Evolutionary conservation across 2,797 vertebrate species (phyloP).

Genomic region (Podarcis lilfordi): DNA sequence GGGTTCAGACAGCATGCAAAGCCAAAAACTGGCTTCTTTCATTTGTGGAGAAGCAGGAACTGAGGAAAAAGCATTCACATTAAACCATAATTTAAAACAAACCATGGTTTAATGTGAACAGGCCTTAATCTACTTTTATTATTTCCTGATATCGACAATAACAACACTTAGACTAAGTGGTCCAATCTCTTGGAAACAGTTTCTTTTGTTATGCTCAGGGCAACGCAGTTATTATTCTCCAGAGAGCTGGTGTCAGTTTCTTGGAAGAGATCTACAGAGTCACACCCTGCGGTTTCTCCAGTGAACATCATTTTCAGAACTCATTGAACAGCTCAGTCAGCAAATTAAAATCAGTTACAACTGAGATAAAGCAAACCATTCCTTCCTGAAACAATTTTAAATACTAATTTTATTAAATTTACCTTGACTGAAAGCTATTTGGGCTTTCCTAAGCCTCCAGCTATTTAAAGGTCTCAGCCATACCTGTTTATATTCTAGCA

Average conservation of each 20-base stretch:
- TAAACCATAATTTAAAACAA: no score
- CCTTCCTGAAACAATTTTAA: not conserved
- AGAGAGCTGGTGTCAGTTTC: constrained; percentile 19
- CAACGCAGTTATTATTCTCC: constrained; percentile 21
- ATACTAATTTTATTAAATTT: constrained; percentile 32
- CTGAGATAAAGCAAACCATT: not conserved
- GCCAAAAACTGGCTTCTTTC: no score
- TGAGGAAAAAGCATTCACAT: no score
- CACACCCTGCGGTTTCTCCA: not conserved
- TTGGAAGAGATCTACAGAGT: not conserved
- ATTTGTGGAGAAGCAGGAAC: no score
- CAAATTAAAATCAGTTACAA: not conserved
- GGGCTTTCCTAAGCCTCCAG: constrained; percentile 24
- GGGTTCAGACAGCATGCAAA: no score
- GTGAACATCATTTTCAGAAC: not conserved
- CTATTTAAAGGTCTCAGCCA: not conserved
- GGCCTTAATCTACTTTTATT: not conserved
- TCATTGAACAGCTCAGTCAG: constrained; percentile 24
- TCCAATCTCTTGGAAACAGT: not conserved
- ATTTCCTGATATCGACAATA: constrained; percentile 11
- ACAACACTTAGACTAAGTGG: constrained; percentile 3
- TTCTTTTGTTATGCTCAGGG: constrained; percentile 35
- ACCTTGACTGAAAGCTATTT: constrained; percentile 9
- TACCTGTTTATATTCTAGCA: not conserved
- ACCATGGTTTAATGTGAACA: no score